A percentile compares a stretch with the other conserved stretches of the same genome.
Conservation (phyloP, 2,797 vertebrate species). For the Momotus momota region DNA sequence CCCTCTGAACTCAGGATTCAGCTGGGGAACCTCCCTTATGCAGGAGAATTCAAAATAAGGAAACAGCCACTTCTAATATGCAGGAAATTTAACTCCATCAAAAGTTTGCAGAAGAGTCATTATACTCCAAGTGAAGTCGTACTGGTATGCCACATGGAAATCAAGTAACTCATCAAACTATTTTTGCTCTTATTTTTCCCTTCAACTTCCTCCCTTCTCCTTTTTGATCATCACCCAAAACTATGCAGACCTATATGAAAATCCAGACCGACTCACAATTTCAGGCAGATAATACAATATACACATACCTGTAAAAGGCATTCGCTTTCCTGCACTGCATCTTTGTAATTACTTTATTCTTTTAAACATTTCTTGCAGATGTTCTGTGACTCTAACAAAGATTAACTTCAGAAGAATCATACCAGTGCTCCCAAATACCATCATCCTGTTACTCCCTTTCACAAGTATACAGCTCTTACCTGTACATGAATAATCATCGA, state of each 20-base stretch:
- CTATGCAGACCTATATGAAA: background rate
- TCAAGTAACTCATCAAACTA: background rate
- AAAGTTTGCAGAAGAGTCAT: background rate
- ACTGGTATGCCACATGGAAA: background rate
- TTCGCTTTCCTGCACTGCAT: background rate
- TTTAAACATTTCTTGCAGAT: background rate
- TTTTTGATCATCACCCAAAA: background rate
- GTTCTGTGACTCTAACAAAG: background rate
- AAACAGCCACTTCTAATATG: background rate
- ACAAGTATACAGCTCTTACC: slow-evolving; percentile 77
- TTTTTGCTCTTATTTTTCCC: background rate
- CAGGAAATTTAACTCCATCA: background rate
- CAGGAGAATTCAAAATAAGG: background rate
- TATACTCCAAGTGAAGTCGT: background rate
- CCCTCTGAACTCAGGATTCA: background rate
- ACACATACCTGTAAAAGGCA: background rate
- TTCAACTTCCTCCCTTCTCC: background rate
- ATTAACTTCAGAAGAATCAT: background rate
- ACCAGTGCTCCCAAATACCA: background rate
- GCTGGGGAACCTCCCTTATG: background rate
- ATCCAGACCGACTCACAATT: background rate
- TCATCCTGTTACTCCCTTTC: background rate
- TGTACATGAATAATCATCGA: slow-evolving; percentile 96
- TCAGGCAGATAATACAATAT: background rate
- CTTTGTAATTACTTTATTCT: background rate